phyloP scores from a whole-genome alignment of 2,797 vertebrate genomes.

The Hippoglossus hippoglossus region DNA sequence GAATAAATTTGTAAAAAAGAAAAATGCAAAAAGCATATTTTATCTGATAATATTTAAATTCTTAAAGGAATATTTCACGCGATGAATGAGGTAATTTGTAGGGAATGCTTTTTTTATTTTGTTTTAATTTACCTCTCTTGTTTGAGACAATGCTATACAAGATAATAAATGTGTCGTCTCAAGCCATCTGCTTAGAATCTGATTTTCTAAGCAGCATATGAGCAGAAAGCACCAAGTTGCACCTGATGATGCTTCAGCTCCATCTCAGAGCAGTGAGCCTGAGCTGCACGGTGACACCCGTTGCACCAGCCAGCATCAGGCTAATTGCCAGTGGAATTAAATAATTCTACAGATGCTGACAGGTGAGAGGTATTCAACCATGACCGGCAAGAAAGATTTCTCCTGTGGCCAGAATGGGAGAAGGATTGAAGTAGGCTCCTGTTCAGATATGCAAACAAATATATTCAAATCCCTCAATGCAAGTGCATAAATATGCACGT shows the following conservation, averaged over 20 bases:
- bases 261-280: conserved; percentile 13
- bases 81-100: neutral
- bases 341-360: conserved; percentile 81
- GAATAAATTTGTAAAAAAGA: neutral
- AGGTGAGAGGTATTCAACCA: conserved; percentile 82
- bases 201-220: neutral
- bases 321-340: conserved; percentile 76
- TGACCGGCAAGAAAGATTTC: conserved; percentile 73
- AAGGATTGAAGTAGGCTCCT: conserved; percentile 8
- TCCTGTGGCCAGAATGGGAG: conserved; percentile 69
- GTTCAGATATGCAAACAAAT: conserved; percentile 25
- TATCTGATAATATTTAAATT: neutral
- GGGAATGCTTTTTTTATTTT: neutral
- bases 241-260: conserved; percentile 31
- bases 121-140: neutral
- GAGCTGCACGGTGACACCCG: conserved; percentile 38
- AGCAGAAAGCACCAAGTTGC: conserved; percentile 1
- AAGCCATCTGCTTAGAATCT: neutral
- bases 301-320: conserved; percentile 44
- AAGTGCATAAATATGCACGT: conserved; percentile 2
- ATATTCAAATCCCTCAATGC: conserved; percentile 23
- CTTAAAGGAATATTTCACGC: neutral
- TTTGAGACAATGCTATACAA: neutral
- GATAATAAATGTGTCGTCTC: neutral
- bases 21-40: neutral